Evolutionary conservation across 2,113 vertebrate genomes (phyloP).

Genomic region (Acrocephalus arundinaceus): DNA sequence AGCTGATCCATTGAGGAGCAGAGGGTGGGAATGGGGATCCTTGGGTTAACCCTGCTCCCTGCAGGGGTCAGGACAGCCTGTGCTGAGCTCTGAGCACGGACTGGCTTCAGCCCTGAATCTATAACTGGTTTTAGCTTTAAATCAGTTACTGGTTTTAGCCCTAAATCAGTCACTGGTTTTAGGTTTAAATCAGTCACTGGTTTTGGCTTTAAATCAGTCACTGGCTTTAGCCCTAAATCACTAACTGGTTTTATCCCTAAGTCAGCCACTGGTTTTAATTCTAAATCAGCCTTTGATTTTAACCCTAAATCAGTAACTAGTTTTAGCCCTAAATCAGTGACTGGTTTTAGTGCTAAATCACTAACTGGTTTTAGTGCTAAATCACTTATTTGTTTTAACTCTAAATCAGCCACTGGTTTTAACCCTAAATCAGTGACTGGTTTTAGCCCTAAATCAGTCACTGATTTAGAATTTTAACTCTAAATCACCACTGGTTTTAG

Average conservation of each 20-base stretch:
- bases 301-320: accelerated
- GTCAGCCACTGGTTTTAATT: accelerated
- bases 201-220: accelerated
- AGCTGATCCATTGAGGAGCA: neutral
- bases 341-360: neutral
- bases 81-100: neutral
- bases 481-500: neutral
- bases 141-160: accelerated
- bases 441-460: too few species aligned
- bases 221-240: neutral
- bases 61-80: accelerated
- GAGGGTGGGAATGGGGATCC: neutral
- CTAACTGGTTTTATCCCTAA: accelerated
- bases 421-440: accelerated
- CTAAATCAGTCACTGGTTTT: neutral
- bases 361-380: neutral
- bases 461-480: neutral
- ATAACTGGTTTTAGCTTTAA: accelerated
- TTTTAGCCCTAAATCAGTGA: neutral
- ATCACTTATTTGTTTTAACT: accelerated
- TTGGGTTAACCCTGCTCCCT: neutral
- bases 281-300: accelerated
- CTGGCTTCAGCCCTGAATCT: neutral
- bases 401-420: accelerated
- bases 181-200: accelerated